These are phyloP conservation scores for Drosophila auraria DNA, from an alignment of 1,140 invertebrate genomes.

Conservation along the genomic window DNA sequence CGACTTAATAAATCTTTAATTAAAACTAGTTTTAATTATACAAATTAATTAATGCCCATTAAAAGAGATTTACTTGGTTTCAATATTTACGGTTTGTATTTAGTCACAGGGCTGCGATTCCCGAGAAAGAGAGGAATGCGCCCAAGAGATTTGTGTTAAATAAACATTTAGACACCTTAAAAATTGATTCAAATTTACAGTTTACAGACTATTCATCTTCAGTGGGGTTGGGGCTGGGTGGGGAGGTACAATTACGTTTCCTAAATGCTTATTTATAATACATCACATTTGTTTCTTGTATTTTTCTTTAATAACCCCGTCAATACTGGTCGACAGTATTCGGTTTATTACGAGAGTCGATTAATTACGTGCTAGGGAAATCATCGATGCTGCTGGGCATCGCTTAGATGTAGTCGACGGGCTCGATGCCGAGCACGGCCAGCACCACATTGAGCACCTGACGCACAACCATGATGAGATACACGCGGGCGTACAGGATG, in stretches of 20 bases:
- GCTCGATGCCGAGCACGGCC: slow-evolving; percentile 87
- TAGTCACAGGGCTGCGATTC: neutral
- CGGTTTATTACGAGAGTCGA: neutral
- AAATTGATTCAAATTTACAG: neutral
- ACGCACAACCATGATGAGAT: slow-evolving; percentile 88
- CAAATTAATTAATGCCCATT: too few species aligned
- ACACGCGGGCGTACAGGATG: slow-evolving; percentile 88
- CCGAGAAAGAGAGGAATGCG: neutral
- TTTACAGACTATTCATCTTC: too few species aligned
- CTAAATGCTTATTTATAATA: slow-evolving; percentile 3
- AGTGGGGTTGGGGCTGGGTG: neutral
- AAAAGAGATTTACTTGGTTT: neutral
- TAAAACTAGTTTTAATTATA: too few species aligned
- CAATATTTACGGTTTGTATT: neutral
- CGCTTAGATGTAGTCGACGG: slow-evolving; percentile 85
- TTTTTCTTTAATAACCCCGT: neutral
- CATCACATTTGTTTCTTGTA: slow-evolving; percentile 11
- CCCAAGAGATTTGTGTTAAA: neutral
- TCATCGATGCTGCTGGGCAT: too few species aligned
- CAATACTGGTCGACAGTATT: slow-evolving; percentile 9
- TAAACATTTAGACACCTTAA: neutral
- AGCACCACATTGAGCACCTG: slow-evolving; percentile 88
- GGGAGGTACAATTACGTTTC: neutral
- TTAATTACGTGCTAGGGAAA: neutral
- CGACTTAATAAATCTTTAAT: too few species aligned